phyloP scores from a whole-genome alignment of 2,113 vertebrate species.

The Spea bombifrons region DNA sequence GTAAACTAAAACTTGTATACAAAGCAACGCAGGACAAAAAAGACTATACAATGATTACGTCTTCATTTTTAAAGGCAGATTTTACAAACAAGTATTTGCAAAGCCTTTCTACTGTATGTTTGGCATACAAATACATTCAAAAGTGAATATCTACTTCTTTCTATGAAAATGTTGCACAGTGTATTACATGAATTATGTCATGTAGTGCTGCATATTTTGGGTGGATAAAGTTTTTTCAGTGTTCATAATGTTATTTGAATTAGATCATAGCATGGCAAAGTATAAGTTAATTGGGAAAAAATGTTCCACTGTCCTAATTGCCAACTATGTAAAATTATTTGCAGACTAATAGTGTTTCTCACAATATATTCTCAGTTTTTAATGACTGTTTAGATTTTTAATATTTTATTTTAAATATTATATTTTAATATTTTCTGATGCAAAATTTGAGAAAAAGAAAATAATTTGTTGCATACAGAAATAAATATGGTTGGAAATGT shows the following conservation, averaged over 20 bases:
- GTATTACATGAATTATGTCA: not conserved
- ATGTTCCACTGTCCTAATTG: conserved; percentile 8
- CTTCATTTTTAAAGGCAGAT: too few relatives aligned
- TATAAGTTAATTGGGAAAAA: conserved; percentile 8
- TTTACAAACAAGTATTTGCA: too few relatives aligned
- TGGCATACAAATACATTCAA: not conserved
- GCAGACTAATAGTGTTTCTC: conserved; percentile 23
- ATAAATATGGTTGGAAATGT: too few relatives aligned
- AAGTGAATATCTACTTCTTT: not conserved
- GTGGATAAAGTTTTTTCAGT: conserved; percentile 7
- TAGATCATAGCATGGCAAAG: conserved; percentile 21
- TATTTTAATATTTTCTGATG: too few relatives aligned
- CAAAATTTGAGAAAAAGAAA: too few relatives aligned
- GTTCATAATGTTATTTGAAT: conserved; percentile 14
- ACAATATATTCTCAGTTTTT: conserved; percentile 12
- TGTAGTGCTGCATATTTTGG: not conserved
- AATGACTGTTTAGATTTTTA: not conserved
- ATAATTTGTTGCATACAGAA: too few relatives aligned
- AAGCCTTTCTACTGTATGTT: too few relatives aligned
- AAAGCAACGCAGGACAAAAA: too few relatives aligned
- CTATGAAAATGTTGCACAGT: not conserved
- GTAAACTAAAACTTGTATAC: too few relatives aligned
- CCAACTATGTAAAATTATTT: conserved; percentile 17
- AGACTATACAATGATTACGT: too few relatives aligned
- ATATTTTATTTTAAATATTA: too few relatives aligned